Evolutionary conservation across 2,888 invertebrate genomes (phyloP).

Genomic region (Drosophila mimetica): DNA sequence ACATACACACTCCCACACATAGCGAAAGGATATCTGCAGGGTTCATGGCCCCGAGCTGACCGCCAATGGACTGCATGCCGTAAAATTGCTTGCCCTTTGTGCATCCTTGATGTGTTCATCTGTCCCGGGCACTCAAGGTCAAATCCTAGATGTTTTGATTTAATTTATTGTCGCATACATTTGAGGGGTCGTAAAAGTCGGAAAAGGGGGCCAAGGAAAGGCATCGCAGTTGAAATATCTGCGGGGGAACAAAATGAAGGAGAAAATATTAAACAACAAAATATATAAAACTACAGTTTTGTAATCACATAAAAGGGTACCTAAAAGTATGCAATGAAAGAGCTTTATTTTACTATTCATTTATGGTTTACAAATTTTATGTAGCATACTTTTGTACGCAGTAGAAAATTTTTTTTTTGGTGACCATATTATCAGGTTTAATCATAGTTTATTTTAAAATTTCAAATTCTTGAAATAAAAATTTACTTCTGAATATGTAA

Average conservation of each 20-base stretch:
- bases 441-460: not conserved
- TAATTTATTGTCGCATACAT: conserved; percentile 76
- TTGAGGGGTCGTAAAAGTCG: conserved; percentile 59
- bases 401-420: not conserved
- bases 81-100: conserved; percentile 45
- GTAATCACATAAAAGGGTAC: too few species aligned
- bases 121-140: conserved; percentile 59
- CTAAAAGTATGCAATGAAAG: too few species aligned
- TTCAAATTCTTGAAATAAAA: too few species aligned
- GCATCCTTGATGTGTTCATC: conserved; percentile 41
- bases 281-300: too few species aligned
- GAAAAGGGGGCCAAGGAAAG: not conserved
- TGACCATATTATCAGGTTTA: not conserved
- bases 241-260: conserved; percentile 24
- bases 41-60: conserved; percentile 65
- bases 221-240: conserved; percentile 30
- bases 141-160: conserved; percentile 75
- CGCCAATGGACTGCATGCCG: conserved; percentile 48
- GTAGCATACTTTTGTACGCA: not conserved
- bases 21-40: conserved; percentile 31
- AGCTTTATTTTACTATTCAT: too few species aligned
- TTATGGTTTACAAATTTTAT: too few species aligned
- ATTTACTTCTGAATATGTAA: too few species aligned
- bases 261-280: too few species aligned
- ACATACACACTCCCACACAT: conserved; percentile 15